These are phyloP conservation scores for Anguilla japonica DNA, from an alignment of 2,113 vertebrate species.

Conservation along the genomic window DNA sequence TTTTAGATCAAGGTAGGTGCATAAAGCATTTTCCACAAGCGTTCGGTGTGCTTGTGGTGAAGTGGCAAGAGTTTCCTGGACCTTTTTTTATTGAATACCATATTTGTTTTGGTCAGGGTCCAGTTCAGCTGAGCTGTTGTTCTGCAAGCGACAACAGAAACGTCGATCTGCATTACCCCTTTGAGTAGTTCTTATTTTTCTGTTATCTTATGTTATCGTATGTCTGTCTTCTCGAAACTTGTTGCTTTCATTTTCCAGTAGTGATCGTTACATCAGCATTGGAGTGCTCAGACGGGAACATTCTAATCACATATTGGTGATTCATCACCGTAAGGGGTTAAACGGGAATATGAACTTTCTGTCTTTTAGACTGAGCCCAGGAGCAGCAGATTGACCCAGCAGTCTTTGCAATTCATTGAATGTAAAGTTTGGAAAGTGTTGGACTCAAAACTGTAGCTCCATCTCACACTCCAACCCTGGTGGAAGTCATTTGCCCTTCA, in stretches of 20 bases:
- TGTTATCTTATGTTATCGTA: no score
- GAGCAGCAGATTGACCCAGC: no score
- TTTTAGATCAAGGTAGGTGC: neutral
- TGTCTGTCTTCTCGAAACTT: no score
- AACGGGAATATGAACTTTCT: no score
- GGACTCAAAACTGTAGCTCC: neutral
- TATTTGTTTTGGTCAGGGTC: neutral
- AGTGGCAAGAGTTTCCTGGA: neutral
- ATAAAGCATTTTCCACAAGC: neutral
- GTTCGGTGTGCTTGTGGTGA: neutral
- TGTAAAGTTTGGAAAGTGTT: neutral
- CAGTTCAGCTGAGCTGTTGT: neutral
- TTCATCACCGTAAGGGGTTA: no score
- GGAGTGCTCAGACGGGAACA: no score
- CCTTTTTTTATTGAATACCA: neutral
- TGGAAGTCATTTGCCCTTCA: neutral
- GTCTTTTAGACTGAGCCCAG: no score
- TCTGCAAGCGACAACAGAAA: neutral
- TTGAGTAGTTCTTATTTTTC: no score
- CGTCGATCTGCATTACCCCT: neutral
- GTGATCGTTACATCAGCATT: no score
- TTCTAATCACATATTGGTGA: no score
- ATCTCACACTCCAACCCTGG: neutral
- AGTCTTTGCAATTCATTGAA: no score
- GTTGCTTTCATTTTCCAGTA: no score